phyloP scores from a whole-genome alignment of 1,140 invertebrate species.

The Euura lappo region DNA sequence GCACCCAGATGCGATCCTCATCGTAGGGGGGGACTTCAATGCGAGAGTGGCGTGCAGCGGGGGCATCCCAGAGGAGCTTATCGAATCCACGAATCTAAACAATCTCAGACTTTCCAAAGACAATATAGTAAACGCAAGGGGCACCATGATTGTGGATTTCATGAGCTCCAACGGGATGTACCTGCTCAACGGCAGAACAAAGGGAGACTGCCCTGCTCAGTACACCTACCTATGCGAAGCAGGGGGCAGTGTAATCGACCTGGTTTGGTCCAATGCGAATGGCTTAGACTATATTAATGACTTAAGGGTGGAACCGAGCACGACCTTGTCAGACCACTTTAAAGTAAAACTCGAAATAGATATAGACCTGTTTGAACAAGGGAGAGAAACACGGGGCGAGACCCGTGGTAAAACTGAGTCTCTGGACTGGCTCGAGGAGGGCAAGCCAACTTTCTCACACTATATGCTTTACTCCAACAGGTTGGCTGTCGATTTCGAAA shows the following conservation, averaged over 20 bases:
- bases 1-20: conserved; percentile 13
- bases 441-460: too few relatives aligned
- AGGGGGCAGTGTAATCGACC: conserved; percentile 5
- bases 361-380: too few relatives aligned
- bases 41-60: conserved; percentile 9
- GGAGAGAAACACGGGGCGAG: too few relatives aligned
- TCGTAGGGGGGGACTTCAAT: conserved; percentile 25
- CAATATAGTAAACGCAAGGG: conserved; percentile 14
- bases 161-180: conserved; percentile 18
- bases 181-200: neutral
- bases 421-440: too few relatives aligned
- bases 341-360: too few relatives aligned
- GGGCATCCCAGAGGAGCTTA: neutral
- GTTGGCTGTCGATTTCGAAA: too few relatives aligned
- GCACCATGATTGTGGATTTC: conserved; percentile 16
- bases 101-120: conserved; percentile 17
- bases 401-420: too few relatives aligned
- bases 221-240: neutral
- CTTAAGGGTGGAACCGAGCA: too few relatives aligned
- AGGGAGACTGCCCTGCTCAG: conserved; percentile 8
- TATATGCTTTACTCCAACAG: too few relatives aligned
- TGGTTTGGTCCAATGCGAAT: neutral
- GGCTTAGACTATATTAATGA: neutral
- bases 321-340: too few relatives aligned
- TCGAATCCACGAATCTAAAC: neutral